Evolutionary conservation across 2,888 invertebrate genomes (phyloP).

Genomic region (Phorcus lineatus): DNA sequence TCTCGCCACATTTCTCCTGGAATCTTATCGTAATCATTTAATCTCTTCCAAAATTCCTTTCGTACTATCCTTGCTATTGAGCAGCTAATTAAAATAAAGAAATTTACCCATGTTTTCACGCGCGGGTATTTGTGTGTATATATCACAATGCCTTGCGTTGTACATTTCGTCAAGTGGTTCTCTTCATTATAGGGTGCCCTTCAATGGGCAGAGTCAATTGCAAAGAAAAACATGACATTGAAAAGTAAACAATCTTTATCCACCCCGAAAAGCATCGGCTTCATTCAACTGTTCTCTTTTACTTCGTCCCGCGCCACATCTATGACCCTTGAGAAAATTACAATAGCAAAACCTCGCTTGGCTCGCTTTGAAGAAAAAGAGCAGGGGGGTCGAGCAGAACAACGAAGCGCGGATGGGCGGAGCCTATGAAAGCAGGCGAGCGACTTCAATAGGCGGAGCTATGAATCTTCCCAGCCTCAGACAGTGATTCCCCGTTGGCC

Average conservation of each 20-base stretch:
- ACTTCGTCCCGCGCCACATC: not conserved
- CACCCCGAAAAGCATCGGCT: constrained; percentile 10
- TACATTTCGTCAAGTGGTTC: no score
- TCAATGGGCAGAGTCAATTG: not conserved
- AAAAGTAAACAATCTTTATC: constrained; percentile 10
- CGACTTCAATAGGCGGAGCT: not conserved
- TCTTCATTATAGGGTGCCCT: not conserved
- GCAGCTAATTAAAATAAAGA: no score
- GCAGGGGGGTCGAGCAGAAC: not conserved
- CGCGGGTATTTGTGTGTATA: no score
- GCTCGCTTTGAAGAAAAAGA: not conserved
- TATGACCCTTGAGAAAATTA: constrained; percentile 1
- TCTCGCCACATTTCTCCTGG: not conserved
- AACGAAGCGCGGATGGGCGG: not conserved
- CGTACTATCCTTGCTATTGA: no score
- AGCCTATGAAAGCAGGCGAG: not conserved
- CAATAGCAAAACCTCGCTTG: constrained; percentile 12
- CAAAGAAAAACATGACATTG: constrained; percentile 7
- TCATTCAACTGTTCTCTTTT: not conserved
- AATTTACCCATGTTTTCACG: no score
- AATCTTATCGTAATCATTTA: no score
- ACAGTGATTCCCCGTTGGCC: not conserved
- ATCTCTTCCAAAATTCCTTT: no score
- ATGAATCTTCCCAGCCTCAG: not conserved
- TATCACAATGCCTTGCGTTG: no score